Conservation (phyloP, 2,113 vertebrate genomes). For the Platichthys stellatus region DNA sequence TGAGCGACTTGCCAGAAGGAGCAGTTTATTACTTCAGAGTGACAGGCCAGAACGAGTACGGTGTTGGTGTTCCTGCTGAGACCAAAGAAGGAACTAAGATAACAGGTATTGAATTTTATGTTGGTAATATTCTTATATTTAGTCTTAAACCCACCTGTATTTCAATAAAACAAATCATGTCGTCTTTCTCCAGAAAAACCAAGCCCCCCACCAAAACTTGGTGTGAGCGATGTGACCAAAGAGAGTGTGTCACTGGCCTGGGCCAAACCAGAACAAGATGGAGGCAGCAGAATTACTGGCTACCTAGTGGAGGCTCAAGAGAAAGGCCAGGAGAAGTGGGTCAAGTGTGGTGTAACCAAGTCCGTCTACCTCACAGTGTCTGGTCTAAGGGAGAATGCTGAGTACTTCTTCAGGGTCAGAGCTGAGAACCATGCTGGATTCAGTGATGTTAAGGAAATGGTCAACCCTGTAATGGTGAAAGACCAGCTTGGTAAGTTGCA, state of each 20-base stretch:
- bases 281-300: conserved; percentile 92
- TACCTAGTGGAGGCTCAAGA: conserved; percentile 93
- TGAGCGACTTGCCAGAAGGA: conserved; percentile 90
- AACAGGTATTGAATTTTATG: conserved; percentile 84
- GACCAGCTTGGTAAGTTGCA: conserved; percentile 89
- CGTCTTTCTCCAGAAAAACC: conserved; percentile 90
- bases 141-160: not conserved
- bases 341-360: conserved; percentile 92
- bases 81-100: conserved; percentile 95
- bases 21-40: conserved; percentile 95
- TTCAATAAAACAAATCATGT: conserved; percentile 11
- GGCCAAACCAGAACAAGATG: conserved; percentile 96
- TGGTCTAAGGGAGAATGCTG: conserved; percentile 91
- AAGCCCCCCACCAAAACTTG: conserved; percentile 94
- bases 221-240: conserved; percentile 90
- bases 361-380: conserved; percentile 87
- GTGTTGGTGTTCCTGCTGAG: conserved; percentile 89
- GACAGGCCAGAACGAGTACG: conserved; percentile 96
- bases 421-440: conserved; percentile 96
- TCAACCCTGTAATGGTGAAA: conserved; percentile 90
- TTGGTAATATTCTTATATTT: not conserved
- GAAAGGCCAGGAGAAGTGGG: conserved; percentile 97
- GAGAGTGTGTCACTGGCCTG: conserved; percentile 92
- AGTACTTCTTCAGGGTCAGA: conserved; percentile 96
- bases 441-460: conserved; percentile 92